A percentile compares a stretch with the other conserved stretches of the same genome.
These are phyloP conservation scores for Sisyra terminalis DNA, from an alignment of 2,888 invertebrate genomes.

Conservation along the genomic window DNA sequence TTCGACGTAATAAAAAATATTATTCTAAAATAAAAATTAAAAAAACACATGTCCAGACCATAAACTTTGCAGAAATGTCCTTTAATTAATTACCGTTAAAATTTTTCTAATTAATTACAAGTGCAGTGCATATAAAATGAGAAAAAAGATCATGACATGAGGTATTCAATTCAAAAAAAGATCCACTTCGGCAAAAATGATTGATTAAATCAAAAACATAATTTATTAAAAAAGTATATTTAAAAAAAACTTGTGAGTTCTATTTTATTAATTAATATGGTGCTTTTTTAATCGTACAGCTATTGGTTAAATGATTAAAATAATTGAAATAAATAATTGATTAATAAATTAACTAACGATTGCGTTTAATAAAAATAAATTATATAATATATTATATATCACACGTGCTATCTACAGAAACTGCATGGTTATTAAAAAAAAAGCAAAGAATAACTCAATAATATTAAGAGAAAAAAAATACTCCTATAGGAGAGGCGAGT, in stretches of 20 bases:
- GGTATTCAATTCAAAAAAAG: no score
- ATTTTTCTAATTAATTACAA: no score
- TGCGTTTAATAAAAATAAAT: neutral
- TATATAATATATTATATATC: conserved; percentile 2
- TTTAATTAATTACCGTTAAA: no score
- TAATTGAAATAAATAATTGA: neutral
- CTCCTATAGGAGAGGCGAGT: conserved; percentile 8
- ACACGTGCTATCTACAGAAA: conserved; percentile 10
- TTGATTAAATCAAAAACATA: no score
- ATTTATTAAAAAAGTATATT: neutral
- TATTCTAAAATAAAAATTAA: no score
- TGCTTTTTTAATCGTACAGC: conserved; percentile 9
- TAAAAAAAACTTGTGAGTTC: conserved; percentile 4
- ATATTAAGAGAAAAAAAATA: neutral
- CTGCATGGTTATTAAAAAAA: conserved; percentile 6
- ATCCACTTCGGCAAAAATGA: no score
- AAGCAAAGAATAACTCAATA: no score
- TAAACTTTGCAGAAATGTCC: no score
- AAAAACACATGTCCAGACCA: no score
- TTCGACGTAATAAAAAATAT: neutral
- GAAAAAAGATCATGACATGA: no score
- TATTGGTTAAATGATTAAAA: conserved; percentile 3
- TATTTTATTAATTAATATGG: conserved; percentile 6
- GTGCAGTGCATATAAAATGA: no score
- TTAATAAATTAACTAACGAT: neutral